Percentiles rank a stretch among this genome's conserved stretches.
These are phyloP conservation scores for Drosophila picticornis DNA, from an alignment of 2,888 invertebrate genomes.

Conservation along the genomic window DNA sequence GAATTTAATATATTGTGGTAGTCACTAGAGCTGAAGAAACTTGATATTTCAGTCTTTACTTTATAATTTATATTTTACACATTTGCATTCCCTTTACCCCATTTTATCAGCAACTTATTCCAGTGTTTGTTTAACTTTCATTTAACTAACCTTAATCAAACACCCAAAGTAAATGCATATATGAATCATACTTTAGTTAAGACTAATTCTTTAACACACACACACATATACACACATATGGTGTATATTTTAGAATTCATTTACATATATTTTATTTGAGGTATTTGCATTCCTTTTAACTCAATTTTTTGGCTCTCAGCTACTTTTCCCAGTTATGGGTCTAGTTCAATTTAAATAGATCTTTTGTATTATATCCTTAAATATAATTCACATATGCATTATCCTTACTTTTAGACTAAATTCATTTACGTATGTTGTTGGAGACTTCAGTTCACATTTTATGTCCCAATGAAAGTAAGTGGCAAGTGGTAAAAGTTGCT, in stretches of 20 bases:
- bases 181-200: neutral
- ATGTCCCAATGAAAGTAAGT: conserved; percentile 10
- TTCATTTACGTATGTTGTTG: neutral
- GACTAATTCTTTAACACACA: neutral
- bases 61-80: neutral
- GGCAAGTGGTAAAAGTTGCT: conserved; percentile 62
- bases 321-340: neutral
- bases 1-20: neutral
- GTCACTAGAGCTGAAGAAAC: neutral
- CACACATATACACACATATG: neutral
- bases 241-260: neutral
- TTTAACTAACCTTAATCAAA: neutral
- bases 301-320: neutral
- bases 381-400: neutral
- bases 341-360: neutral
- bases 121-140: neutral
- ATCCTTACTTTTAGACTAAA: conserved; percentile 2
- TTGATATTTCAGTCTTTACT: neutral
- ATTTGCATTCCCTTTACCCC: neutral
- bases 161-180: neutral
- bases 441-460: neutral
- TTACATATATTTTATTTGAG: neutral
- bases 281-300: neutral
- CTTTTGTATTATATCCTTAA: neutral
- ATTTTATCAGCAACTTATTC: too few relatives aligned